Base-by-base conservation (phyloP, 2,888 invertebrate species). In the Cerceris ruficornis region DNA sequence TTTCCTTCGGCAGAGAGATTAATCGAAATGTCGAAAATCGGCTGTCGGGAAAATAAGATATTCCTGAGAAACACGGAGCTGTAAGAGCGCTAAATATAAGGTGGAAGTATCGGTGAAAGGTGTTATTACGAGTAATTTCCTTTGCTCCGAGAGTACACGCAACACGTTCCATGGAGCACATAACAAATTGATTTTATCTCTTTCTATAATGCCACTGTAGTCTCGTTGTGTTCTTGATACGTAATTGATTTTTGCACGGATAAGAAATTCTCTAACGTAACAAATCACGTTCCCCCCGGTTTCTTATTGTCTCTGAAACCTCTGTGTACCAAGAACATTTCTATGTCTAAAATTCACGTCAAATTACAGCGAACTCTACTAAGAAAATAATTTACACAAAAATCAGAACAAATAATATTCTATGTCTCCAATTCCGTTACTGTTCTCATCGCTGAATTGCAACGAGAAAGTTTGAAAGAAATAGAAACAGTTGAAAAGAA, bases 91-190 rank as follows among this genome's bases (percentile, higher is more conserved):
- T 55, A 52, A 58, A 57, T 59, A 50, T 55, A 55, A 55, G 50
- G 28, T 71, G 28, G 42, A 74, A 69, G 75, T 76, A 59, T 60
- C 77, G 54, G 81, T 81, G 73, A 69, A 83, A 83, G 70, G 69
- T 68, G 75, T 75, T 73, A 71, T 77, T 77, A 78, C 70, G 62
- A 77, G 70, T 62, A 77, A 71, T 84, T 81, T 80, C 83, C 73
- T 60, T 17, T 54, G 54, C 17, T 54, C 17, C 39, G 59, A 62
- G 66, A 52, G 72, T 28, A 58, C 69, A 68, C 62, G 81, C 68
- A 83, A 81, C 69, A 70, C 58, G 81, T 83, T 81, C 72, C 81
- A 43, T 70, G 65, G 61, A 67, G 49, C 57, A 13, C 61, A 65
- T 46, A 69, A 65, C 67, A 65, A 72, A 77, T 77, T 61, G 78